Evolutionary conservation across 2,113 vertebrate species (phyloP).

Genomic region (Pteropus alecto): DNA sequence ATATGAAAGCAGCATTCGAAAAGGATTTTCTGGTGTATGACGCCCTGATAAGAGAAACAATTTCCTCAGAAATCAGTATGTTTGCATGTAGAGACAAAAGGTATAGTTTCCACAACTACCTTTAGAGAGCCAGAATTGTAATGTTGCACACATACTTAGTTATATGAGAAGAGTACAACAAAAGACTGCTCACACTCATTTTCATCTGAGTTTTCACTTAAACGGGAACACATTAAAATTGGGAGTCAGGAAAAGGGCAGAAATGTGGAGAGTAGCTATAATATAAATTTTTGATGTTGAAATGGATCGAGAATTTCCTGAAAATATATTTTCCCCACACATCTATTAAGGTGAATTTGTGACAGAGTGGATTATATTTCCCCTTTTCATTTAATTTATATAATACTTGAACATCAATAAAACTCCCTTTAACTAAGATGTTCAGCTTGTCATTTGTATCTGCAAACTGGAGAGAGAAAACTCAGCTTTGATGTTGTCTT

Average conservation of each 20-base stretch:
- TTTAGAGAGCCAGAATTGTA: not conserved
- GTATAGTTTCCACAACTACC: not conserved
- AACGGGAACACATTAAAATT: not conserved
- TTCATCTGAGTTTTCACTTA: not conserved
- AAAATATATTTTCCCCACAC: not conserved
- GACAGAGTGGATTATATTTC: not conserved
- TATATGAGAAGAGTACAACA: not conserved
- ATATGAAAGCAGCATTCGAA: not conserved
- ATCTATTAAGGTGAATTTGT: not conserved
- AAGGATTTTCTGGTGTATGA: not conserved
- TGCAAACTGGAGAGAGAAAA: not conserved
- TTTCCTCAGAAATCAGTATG: not conserved
- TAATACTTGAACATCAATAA: slow-evolving; percentile 7
- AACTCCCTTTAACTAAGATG: slow-evolving; percentile 9
- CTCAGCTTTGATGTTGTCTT: not conserved
- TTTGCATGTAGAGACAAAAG: not conserved
- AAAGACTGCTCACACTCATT: not conserved
- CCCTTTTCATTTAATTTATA: not conserved
- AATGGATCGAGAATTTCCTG: slow-evolving; percentile 30
- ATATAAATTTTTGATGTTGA: slow-evolving; percentile 14
- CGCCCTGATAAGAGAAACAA: not conserved
- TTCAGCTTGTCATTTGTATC: slow-evolving; percentile 33
- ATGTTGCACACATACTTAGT: not conserved
- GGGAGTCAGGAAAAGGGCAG: not conserved
- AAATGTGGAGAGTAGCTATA: not conserved